phyloP scores from a whole-genome alignment of 2,797 vertebrate genomes.

The Odontamblyopus rebecca region DNA sequence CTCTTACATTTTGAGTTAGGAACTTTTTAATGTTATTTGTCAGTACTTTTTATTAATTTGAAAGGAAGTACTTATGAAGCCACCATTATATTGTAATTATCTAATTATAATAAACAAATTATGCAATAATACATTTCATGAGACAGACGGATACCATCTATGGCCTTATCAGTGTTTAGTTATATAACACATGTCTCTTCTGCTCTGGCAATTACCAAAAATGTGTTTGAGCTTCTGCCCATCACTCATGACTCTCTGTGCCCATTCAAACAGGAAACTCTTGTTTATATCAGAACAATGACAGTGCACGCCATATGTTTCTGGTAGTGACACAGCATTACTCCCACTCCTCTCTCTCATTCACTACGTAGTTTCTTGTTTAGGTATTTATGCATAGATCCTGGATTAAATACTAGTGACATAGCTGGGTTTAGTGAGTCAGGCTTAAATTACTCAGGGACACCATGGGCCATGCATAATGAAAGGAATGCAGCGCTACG shows the following conservation, averaged over 20 bases:
- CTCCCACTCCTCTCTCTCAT: conserved; percentile 49
- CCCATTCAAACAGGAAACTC: conserved; percentile 30
- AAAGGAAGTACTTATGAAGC: too few species aligned
- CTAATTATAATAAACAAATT: too few species aligned
- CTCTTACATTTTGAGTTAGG: neutral
- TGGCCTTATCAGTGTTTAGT: neutral
- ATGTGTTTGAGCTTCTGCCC: conserved; percentile 26
- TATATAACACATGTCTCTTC: too few species aligned
- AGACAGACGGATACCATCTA: too few species aligned
- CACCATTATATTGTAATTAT: too few species aligned
- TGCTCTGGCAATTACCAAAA: conserved; percentile 21
- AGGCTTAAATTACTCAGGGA: conserved; percentile 28
- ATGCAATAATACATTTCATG: too few species aligned
- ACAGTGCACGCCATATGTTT: conserved; percentile 34
- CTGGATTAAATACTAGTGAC: conserved; percentile 16
- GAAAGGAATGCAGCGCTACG: conserved; percentile 1
- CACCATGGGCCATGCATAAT: neutral
- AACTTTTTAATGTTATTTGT: neutral
- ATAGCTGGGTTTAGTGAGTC: conserved; percentile 37
- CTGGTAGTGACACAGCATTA: conserved; percentile 42
- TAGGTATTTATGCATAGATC: conserved; percentile 29
- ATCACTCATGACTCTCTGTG: conserved; percentile 28
- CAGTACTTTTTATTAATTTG: neutral
- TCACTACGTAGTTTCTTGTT: conserved; percentile 16
- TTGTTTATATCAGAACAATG: conserved; percentile 22